Evolutionary conservation across 2,888 invertebrate species (phyloP), one percentile per base, ranked within the genome.

Genomic region (Platycnemis pennipes): DNA sequence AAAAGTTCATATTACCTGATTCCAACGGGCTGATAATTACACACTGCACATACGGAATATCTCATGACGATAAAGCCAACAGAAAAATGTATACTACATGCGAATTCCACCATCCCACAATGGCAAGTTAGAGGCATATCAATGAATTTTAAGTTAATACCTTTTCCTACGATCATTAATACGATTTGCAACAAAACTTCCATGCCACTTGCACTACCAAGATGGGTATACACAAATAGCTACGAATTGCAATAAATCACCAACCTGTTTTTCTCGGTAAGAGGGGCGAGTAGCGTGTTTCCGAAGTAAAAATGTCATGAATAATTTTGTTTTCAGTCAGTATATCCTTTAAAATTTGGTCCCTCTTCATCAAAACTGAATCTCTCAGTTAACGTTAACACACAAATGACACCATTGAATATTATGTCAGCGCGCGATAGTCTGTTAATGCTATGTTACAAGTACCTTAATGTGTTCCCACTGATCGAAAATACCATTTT

Each of bases 221-320:
- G 31, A 77, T 31, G 63, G 56, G 63, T 53, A 63, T 91, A 91
- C 91, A 91, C 91, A 91, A 42, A 91, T n/a, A 56, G 26, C 91
- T 69, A 91, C 26, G n/a, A 91, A 44, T 91, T 63, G 63, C 44
- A 91, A 63, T 44, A 26, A 3, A 63, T 91, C 91, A 91, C 91
- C 63, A 91, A 91, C 91, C 91, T 91, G 91, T 91, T 91, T 91
- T 91, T 91, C 56, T 91, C 91, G 56, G 42, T 91, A 91, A 91
- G 53, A 91, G 91, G 91, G 91, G 63, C 63, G 91, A 63, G 91
- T 91, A 42, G 91, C 91, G 91, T 91, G 91, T 91, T 91, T 91
- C 91, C 91, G 91, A n/a, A 91, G 91, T 91, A 91, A 63, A 44
- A 63, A 91, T 91, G 91, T 91, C 91, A 91, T 91, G 91, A 37